phyloP scores from a whole-genome alignment of 2,797 vertebrate genomes.

The Menidia menidia region DNA sequence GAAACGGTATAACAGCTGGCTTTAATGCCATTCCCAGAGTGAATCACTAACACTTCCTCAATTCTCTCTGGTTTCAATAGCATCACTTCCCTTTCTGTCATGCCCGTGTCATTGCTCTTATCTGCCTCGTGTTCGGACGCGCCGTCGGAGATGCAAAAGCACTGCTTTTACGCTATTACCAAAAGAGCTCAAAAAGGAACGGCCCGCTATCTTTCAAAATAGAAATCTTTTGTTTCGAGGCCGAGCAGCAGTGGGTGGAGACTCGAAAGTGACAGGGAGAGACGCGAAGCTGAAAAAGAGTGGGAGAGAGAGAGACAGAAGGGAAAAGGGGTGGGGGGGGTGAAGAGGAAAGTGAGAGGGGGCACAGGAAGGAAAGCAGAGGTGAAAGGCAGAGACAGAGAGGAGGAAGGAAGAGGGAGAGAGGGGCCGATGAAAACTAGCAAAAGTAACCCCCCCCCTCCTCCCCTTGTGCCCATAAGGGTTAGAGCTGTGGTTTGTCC shows the following conservation, averaged over 20 bases:
- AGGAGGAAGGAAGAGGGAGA: constrained; percentile 68
- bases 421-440: constrained; percentile 49
- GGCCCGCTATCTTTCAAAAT: neutral
- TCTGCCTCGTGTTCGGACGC: constrained; percentile 24
- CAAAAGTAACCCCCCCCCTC: constrained; percentile 30
- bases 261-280: neutral
- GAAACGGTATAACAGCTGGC: constrained; percentile 47
- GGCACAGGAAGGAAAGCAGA: constrained; percentile 61
- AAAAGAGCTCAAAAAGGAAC: neutral
- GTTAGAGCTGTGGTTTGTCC: constrained; percentile 20
- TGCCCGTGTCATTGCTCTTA: constrained; percentile 5
- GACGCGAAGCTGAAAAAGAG: constrained; percentile 20
- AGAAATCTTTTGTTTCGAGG: constrained; percentile 10
- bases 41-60: constrained; percentile 63
- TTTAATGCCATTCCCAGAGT: constrained; percentile 24
- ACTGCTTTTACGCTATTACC: neutral
- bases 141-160: constrained; percentile 23
- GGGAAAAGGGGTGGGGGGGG: neutral
- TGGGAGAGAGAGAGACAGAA: constrained; percentile 31
- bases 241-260: constrained; percentile 1
- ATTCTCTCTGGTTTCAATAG: constrained; percentile 28
- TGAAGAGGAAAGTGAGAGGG: constrained; percentile 25
- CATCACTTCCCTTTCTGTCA: constrained; percentile 52
- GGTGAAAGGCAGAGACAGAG: constrained; percentile 60
- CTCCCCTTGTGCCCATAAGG: constrained; percentile 14